Percentiles rank a stretch among this genome's conserved stretches.
Evolutionary conservation across 2,113 vertebrate species (phyloP).

Genomic region (Euleptes europaea): DNA sequence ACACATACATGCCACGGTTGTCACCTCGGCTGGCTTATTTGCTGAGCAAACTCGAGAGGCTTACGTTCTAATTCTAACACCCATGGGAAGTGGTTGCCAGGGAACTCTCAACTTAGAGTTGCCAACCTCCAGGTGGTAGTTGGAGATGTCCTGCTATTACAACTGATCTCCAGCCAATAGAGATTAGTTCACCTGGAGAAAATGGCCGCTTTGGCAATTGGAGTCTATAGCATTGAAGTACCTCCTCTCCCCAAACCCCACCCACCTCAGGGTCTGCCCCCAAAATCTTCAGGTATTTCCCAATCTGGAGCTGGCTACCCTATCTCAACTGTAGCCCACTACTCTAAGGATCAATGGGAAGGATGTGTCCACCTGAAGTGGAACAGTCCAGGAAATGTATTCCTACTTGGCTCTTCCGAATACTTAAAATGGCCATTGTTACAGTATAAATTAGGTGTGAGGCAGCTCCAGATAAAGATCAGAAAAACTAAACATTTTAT

Average conservation of each 20-base stretch:
- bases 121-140: no score
- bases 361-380: not conserved
- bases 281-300: no score
- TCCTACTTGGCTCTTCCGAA: not conserved
- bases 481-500: not conserved
- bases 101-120: no score
- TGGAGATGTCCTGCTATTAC: no score
- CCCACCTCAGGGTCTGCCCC: no score
- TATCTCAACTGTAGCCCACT: not conserved
- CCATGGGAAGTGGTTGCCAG: not conserved
- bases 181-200: no score
- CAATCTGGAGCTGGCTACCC: no score
- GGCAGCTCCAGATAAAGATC: not conserved
- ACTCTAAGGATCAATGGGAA: not conserved
- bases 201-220: no score
- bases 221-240: no score
- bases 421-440: not conserved
- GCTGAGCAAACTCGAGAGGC: not conserved
- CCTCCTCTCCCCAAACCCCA: no score
- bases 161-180: no score
- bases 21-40: not conserved
- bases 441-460: not conserved
- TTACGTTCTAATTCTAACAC: no score
- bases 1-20: not conserved
- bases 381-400: not conserved